Percentiles rank a stretch among this genome's conserved stretches.
Conservation (phyloP, 2,113 vertebrate genomes). For the Chaetodon auriga region DNA sequence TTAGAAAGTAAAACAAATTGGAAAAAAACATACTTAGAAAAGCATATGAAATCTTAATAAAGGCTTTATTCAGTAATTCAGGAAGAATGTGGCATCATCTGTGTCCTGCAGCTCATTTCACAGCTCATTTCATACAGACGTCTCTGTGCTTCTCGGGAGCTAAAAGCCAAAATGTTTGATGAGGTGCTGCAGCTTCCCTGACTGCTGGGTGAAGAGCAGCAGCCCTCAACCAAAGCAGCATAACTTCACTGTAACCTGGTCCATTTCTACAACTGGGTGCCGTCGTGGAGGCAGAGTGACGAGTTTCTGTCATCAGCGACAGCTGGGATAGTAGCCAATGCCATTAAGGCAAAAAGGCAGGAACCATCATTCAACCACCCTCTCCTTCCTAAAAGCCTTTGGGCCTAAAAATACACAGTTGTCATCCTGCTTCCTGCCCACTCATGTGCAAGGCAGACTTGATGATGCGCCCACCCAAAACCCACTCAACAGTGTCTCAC, state of each 20-base stretch:
- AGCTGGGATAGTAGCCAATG: background rate
- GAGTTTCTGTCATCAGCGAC: background rate
- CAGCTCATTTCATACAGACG: background rate
- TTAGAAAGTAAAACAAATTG: background rate
- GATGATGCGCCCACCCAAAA: background rate
- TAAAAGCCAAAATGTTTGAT: background rate
- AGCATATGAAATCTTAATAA: no score
- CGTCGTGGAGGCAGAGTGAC: background rate
- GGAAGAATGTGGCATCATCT: background rate
- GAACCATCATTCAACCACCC: background rate
- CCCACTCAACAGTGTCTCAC: background rate
- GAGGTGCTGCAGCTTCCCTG: background rate
- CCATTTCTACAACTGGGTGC: background rate
- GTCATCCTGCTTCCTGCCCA: background rate
- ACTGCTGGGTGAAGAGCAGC: background rate
- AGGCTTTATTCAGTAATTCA: background rate
- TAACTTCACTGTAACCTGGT: background rate
- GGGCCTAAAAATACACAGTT: background rate
- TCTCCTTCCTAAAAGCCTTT: background rate
- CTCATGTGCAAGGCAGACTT: background rate
- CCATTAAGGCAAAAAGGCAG: background rate
- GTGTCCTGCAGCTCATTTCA: slow-evolving; percentile 11
- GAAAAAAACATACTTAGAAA: no score
- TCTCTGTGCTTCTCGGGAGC: background rate
- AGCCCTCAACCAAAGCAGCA: background rate